These are phyloP conservation scores for Platysternon megacephalum DNA, from an alignment of 2,113 vertebrate genomes.

Conservation along the genomic window DNA sequence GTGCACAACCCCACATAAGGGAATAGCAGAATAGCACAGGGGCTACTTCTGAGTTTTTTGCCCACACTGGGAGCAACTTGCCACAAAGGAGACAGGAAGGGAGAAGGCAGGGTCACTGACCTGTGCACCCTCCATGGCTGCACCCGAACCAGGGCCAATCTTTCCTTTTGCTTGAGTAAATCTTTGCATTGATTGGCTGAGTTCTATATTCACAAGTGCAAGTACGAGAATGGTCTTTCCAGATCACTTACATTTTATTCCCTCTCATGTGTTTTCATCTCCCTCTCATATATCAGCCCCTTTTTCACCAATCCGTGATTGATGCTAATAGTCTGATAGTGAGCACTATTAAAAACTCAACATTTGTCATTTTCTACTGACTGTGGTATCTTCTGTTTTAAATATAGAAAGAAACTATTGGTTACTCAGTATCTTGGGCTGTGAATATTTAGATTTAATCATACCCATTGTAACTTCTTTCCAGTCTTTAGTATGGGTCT, in stretches of 20 bases:
- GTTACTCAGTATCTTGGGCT: not conserved
- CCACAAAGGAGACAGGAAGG: not conserved
- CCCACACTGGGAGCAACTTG: too few relatives aligned
- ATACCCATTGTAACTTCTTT: not conserved
- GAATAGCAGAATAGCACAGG: not conserved
- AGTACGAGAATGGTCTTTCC: not conserved
- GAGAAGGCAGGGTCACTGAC: not conserved
- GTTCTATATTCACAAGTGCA: not conserved
- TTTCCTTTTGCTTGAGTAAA: not conserved
- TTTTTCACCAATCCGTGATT: not conserved
- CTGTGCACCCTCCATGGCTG: too few relatives aligned
- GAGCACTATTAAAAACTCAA: too few relatives aligned
- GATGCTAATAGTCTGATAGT: not conserved
- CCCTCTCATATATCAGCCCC: too few relatives aligned
- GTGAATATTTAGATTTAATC: not conserved
- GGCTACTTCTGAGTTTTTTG: not conserved
- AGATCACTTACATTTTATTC: not conserved
- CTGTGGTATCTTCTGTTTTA: not conserved
- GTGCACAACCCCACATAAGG: too few relatives aligned
- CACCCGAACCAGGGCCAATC: not conserved
- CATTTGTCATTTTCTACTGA: too few relatives aligned
- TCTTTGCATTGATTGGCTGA: not conserved
- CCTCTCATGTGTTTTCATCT: too few relatives aligned
- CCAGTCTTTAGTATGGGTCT: not conserved
- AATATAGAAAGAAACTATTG: not conserved